Evolutionary conservation across 2,113 vertebrate species (phyloP).

Genomic region (Pelecanoides urinatrix): DNA sequence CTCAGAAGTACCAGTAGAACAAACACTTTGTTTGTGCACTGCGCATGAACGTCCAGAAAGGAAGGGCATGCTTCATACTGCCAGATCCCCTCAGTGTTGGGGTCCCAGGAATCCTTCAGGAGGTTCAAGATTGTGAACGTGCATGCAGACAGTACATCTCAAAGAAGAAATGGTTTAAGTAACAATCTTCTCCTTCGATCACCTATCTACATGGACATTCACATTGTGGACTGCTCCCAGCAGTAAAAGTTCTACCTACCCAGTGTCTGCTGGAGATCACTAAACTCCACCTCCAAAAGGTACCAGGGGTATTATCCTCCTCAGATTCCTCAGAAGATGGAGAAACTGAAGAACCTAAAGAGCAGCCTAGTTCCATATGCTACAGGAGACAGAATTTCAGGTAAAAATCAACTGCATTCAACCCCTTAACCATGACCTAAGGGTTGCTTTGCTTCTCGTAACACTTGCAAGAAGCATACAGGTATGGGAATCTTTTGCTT

Average conservation of each 20-base stretch:
- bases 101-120: not conserved
- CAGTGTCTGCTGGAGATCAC: not conserved
- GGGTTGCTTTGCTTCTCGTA: not conserved
- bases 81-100: not conserved
- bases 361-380: not conserved
- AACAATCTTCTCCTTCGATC: not conserved
- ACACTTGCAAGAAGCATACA: not conserved
- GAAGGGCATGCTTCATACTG: not conserved
- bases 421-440: not conserved
- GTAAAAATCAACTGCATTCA: not conserved
- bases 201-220: not conserved
- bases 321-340: not conserved
- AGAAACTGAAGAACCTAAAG: not conserved
- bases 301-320: not conserved
- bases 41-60: not conserved
- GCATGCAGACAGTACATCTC: not conserved
- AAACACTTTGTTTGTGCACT: rapidly evolving
- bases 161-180: not conserved
- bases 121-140: not conserved
- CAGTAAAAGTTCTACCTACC: not conserved
- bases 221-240: not conserved
- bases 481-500: not conserved
- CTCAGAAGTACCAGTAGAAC: not conserved
- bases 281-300: not conserved
- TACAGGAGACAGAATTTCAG: not conserved